Conservation (phyloP, 2,888 invertebrate genomes). For the Diaperis boleti region DNA sequence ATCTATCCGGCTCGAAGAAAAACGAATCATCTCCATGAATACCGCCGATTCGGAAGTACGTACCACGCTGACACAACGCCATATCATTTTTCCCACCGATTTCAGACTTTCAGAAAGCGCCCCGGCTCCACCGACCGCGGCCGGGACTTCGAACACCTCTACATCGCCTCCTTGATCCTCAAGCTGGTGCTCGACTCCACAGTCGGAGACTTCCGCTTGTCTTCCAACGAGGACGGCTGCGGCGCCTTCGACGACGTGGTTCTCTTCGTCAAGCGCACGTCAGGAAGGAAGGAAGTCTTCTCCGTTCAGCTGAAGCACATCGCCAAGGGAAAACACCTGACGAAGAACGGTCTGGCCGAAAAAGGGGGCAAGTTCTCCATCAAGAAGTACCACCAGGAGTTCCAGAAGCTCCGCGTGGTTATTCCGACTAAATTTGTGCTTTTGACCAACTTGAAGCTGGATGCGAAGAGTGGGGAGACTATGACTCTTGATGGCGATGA, state of each 20-base stretch:
- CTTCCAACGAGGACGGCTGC: not conserved
- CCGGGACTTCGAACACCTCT: slow-evolving; percentile 1
- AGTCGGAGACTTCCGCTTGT: not conserved
- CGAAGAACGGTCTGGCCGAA: not conserved
- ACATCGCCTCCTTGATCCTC: not conserved
- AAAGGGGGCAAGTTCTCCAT: slow-evolving; percentile 1
- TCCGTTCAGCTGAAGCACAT: slow-evolving; percentile 7
- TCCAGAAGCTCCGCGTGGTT: not conserved
- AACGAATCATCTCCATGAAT: too few relatives aligned
- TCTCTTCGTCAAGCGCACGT: not conserved
- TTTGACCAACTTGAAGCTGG: not conserved
- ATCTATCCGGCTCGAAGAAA: too few relatives aligned
- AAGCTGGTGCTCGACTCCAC: not conserved
- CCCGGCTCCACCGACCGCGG: not conserved
- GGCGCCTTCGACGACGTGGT: slow-evolving; percentile 1
- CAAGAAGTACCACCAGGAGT: not conserved
- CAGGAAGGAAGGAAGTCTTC: not conserved
- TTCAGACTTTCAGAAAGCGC: slow-evolving; percentile 1
- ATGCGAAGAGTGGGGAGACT: not conserved
- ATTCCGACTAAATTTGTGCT: not conserved
- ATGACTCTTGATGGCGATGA: not conserved
- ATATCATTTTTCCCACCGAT: too few relatives aligned
- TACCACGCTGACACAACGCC: too few relatives aligned
- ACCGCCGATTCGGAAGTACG: too few relatives aligned
- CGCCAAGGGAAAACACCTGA: not conserved